Evolutionary conservation across 2,113 vertebrate species (phyloP).

Genomic region (Astur gentilis): DNA sequence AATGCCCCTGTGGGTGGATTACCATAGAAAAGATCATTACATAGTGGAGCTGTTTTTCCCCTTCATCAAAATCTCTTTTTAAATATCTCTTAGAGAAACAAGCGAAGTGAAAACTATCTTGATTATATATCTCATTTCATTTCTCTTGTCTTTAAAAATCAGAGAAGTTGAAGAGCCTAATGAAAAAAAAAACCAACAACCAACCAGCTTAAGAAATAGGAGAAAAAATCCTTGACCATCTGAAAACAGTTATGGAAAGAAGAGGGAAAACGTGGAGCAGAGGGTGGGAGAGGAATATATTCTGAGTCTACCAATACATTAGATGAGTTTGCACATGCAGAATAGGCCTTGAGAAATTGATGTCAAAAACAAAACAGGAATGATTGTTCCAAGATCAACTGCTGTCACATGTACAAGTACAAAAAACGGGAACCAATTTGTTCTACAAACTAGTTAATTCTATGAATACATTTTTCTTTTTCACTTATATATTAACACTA

Average conservation of each 20-base stretch:
- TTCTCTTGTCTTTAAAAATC: conserved; percentile 57
- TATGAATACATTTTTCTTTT: not conserved
- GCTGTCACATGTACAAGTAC: not conserved
- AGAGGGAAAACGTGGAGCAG: not conserved
- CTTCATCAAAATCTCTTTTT: conserved; percentile 52
- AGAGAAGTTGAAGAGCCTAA: conserved; percentile 42
- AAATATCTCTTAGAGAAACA: conserved; percentile 49
- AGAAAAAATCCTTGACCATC: conserved; percentile 25
- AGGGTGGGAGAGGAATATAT: not conserved
- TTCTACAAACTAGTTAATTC: not conserved
- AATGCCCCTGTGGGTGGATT: conserved; percentile 41
- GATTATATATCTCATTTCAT: conserved; percentile 60
- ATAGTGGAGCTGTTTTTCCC: not conserved
- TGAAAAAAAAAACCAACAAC: not conserved
- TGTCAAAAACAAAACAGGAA: conserved; percentile 1
- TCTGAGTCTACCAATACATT: not conserved
- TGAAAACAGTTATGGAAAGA: not conserved
- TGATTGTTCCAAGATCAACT: conserved; percentile 20
- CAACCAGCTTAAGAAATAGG: not conserved
- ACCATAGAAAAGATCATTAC: conserved; percentile 33
- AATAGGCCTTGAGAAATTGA: not conserved
- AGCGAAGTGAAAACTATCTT: conserved; percentile 57
- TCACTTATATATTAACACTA: not conserved
- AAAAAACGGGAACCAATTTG: conserved; percentile 17
- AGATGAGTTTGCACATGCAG: conserved; percentile 18